Conservation (phyloP, 2,113 vertebrate genomes). For the Herpetotheres cachinnans region DNA sequence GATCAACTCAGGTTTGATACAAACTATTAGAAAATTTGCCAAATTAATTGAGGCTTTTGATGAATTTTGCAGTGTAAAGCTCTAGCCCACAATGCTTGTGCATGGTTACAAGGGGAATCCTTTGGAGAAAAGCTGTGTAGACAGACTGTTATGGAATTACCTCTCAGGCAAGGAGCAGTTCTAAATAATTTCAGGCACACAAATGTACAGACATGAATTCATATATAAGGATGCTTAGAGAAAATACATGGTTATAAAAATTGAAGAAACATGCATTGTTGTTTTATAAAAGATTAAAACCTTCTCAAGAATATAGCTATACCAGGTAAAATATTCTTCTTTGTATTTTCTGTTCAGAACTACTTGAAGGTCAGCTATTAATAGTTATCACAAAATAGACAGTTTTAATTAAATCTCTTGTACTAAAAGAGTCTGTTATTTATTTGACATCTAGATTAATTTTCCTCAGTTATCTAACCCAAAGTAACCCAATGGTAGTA, state of each 20-base stretch:
- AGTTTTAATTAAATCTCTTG: conserved; percentile 18
- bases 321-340: neutral
- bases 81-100: neutral
- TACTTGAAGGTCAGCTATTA: conserved; percentile 10
- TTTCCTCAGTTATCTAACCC: neutral
- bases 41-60: neutral
- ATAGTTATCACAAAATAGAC: conserved; percentile 8
- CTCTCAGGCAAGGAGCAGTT: neutral
- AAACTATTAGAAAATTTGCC: neutral
- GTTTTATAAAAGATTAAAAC: neutral
- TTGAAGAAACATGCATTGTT: neutral
- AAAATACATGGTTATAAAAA: neutral
- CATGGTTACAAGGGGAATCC: neutral
- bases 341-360: neutral
- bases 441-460: neutral
- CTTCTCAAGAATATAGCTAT: neutral
- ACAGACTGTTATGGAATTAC: neutral
- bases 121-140: neutral
- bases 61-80: neutral
- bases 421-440: neutral
- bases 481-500: neutral
- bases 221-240: neutral
- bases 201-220: neutral
- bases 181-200: neutral
- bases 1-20: neutral